These are phyloP conservation scores for Aethes cnicana DNA, from an alignment of 2,888 invertebrate genomes.

Conservation along the genomic window DNA sequence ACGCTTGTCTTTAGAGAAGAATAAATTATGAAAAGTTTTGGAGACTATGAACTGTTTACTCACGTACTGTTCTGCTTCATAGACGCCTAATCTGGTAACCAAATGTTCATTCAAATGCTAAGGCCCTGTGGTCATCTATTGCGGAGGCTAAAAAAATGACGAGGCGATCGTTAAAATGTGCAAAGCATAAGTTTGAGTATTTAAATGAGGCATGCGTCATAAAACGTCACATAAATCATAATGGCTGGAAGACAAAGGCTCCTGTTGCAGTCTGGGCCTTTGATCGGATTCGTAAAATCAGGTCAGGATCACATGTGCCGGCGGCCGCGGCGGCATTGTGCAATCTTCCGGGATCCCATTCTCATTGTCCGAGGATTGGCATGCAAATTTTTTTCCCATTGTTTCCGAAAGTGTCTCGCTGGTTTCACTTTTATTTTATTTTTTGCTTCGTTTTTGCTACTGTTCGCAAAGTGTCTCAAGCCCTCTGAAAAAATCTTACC, in stretches of 20 bases:
- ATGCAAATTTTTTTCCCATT: slow-evolving; percentile 69
- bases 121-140: slow-evolving; percentile 53
- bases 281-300: slow-evolving; percentile 66
- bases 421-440: slow-evolving; percentile 34
- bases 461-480: background rate
- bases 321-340: slow-evolving; percentile 64
- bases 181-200: slow-evolving; percentile 74
- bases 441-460: slow-evolving; percentile 49
- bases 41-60: slow-evolving; percentile 63
- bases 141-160: slow-evolving; percentile 64
- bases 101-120: slow-evolving; percentile 79
- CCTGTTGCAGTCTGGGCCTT: slow-evolving; percentile 52
- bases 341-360: slow-evolving; percentile 73
- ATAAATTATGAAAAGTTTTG: slow-evolving; percentile 52
- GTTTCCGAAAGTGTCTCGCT: slow-evolving; percentile 40
- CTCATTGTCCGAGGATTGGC: slow-evolving; percentile 57
- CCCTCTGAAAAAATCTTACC: too few relatives aligned
- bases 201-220: slow-evolving; percentile 78
- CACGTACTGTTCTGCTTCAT: slow-evolving; percentile 61
- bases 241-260: slow-evolving; percentile 64
- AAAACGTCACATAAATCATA: slow-evolving; percentile 80
- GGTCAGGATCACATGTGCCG: slow-evolving; percentile 79
- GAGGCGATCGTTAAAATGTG: slow-evolving; percentile 72
- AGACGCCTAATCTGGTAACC: slow-evolving; percentile 79
- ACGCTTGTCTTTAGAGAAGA: slow-evolving; percentile 39